Base-by-base conservation (phyloP, 1,140 invertebrate species). In the Dendrolimus punctatus region DNA sequence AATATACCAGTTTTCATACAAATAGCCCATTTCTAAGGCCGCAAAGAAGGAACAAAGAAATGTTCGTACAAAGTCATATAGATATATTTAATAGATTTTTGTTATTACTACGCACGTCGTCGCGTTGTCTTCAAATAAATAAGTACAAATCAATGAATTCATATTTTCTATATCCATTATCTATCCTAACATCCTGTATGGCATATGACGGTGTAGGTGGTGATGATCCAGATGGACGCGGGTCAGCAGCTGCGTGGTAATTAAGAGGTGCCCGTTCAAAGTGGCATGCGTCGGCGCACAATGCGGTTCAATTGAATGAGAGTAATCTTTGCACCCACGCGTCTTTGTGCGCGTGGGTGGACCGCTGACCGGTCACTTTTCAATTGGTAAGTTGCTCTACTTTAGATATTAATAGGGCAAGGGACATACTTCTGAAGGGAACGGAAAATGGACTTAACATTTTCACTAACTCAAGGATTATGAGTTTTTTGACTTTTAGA, bases 311-410 rank as follows among this genome's bases (percentile, higher is more conserved):
- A 85, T 85, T 85, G 82, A 85, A 85, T 85, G 80, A 78, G 72
- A 82, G 73, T 85, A 85, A 85, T 85, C 82, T 82, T 85, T 84
- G 78, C 82, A 82, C 82, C 82, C 82, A 85, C 82, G 80, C 80
- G 63, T 71, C 73, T 71, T 59, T 76, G 23, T 23, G 23, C 78
- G 66, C 75, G 70, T 62, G 71, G 68, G 81, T 85, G 76, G 80
- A 86, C 78, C 67, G 68, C 65, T 86, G 82, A 84, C 80, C 82
- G 60, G 60, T 68, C 51, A 48, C 9, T 10, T 40, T 40, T 49
- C 46, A 47, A 47, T 39, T 4, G 39, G 42, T 10, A 57, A 49
- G 62, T 49, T 71, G 68, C 81, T 85, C 80, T 79, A 79, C 71
- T 70, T 72, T 40, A 40, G 2, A 43, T 23, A 23, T 23, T 23